These are phyloP conservation scores for Aethes cnicana DNA, from an alignment of 2,888 invertebrate species.

Conservation along the genomic window DNA sequence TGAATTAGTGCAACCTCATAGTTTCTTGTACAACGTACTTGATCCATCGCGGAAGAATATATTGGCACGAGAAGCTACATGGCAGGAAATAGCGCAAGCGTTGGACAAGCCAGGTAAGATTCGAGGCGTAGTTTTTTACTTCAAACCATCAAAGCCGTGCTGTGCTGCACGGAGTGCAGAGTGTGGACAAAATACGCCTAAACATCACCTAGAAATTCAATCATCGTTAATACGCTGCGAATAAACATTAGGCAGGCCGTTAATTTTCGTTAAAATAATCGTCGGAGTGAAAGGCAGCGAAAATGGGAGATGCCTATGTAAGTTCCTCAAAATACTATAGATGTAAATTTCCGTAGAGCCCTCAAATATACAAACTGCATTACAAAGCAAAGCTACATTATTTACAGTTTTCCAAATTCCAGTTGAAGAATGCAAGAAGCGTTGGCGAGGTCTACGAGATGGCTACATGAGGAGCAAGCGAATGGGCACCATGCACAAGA, in stretches of 20 bases:
- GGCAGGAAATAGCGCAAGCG: slow-evolving; percentile 69
- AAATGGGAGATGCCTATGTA: no score
- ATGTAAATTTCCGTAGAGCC: no score
- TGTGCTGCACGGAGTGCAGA: slow-evolving; percentile 49
- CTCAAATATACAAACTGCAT: no score
- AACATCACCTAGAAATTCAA: neutral
- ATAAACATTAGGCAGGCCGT: no score
- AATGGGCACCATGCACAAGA: slow-evolving; percentile 61
- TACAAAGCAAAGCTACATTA: neutral
- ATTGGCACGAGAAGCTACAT: slow-evolving; percentile 66
- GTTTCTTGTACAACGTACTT: slow-evolving; percentile 61
- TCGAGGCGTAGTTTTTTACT: slow-evolving; percentile 31
- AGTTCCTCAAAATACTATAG: no score
- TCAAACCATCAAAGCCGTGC: slow-evolving; percentile 42
- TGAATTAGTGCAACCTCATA: slow-evolving; percentile 68
- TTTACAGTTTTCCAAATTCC: slow-evolving; percentile 40
- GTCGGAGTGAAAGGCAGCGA: no score
- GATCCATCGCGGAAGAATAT: slow-evolving; percentile 72
- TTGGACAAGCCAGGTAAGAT: slow-evolving; percentile 66
- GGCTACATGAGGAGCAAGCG: slow-evolving; percentile 78
- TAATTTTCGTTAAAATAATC: no score
- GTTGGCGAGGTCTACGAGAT: slow-evolving; percentile 80
- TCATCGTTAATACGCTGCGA: neutral
- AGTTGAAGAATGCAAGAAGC: slow-evolving; percentile 82
- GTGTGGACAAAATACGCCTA: slow-evolving; percentile 31